A percentile compares a stretch with the other conserved stretches of the same genome.
Conservation (phyloP, 2,888 invertebrate genomes). For the Orthonevra nobilis region DNA sequence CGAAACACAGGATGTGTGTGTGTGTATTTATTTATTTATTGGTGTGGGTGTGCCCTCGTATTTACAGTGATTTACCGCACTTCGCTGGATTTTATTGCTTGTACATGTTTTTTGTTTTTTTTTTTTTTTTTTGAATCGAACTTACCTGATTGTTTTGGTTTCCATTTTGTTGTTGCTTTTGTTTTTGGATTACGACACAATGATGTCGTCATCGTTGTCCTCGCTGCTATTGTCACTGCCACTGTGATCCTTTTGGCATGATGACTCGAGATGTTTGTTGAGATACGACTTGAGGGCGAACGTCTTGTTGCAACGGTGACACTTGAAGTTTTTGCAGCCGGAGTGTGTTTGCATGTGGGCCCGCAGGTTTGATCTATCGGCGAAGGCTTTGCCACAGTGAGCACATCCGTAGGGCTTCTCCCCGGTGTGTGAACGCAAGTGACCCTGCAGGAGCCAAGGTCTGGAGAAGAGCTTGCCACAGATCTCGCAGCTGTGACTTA, state of each 20-base stretch:
- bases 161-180: no score
- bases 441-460: conserved; percentile 95
- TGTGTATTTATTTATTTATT: conserved; percentile 1
- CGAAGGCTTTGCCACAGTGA: conserved; percentile 96
- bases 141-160: no score
- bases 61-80: conserved; percentile 57
- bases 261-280: conserved; percentile 96
- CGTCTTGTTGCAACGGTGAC: conserved; percentile 91
- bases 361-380: conserved; percentile 94
- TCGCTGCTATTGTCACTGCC: conserved; percentile 74
- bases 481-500: conserved; percentile 94
- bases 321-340: conserved; percentile 92
- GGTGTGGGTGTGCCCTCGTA: conserved; percentile 38
- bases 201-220: conserved; percentile 79
- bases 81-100: conserved; percentile 53
- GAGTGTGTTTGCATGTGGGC: conserved; percentile 98
- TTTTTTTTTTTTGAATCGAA: conserved; percentile 11
- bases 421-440: conserved; percentile 93
- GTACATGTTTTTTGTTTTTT: no score
- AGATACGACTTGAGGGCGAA: conserved; percentile 97
- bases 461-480: conserved; percentile 97
- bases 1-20: conserved; percentile 48
- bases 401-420: conserved; percentile 97
- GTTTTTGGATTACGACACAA: conserved; percentile 76
- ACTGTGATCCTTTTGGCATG: conserved; percentile 85